Evolutionary conservation across 1,140 invertebrate genomes (phyloP).

Genomic region (Sminthurides bifidus): DNA sequence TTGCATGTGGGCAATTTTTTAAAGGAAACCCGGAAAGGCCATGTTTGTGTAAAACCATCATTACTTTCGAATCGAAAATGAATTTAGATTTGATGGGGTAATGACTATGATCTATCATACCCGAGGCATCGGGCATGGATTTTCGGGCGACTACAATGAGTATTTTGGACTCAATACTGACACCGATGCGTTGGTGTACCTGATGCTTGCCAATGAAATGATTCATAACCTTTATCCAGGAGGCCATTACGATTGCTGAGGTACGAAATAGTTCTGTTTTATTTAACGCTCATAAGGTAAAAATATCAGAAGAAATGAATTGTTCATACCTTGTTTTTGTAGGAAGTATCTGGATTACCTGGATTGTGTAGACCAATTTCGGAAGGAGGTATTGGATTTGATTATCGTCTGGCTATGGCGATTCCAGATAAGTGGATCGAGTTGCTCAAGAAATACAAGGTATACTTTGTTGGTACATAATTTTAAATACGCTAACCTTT

Average conservation of each 20-base stretch:
- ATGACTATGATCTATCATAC: slow-evolving; percentile 99
- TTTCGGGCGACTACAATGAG: slow-evolving; percentile 90
- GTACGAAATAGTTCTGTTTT: no score
- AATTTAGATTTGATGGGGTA: slow-evolving; percentile 88
- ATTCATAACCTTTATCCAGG: slow-evolving; percentile 70
- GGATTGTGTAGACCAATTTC: slow-evolving; percentile 78
- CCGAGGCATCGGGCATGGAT: slow-evolving; percentile 81
- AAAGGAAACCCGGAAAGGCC: no score
- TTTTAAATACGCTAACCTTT: background rate
- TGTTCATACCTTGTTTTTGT: no score
- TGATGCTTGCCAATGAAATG: slow-evolving; percentile 92
- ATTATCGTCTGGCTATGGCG: slow-evolving; percentile 95
- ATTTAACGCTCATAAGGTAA: no score
- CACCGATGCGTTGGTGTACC: slow-evolving; percentile 86
- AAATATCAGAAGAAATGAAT: no score
- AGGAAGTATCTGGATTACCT: slow-evolving; percentile 99
- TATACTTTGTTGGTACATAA: slow-evolving; percentile 8
- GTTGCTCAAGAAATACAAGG: slow-evolving; percentile 55
- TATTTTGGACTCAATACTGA: slow-evolving; percentile 96
- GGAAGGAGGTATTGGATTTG: slow-evolving; percentile 93
- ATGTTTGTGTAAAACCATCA: no score
- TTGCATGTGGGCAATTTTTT: no score
- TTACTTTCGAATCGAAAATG: no score
- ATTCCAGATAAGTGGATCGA: slow-evolving; percentile 99
- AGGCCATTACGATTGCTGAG: slow-evolving; percentile 89